Base-by-base conservation (phyloP, 2,797 vertebrate genomes). In the Neostethus bicornis region DNA sequence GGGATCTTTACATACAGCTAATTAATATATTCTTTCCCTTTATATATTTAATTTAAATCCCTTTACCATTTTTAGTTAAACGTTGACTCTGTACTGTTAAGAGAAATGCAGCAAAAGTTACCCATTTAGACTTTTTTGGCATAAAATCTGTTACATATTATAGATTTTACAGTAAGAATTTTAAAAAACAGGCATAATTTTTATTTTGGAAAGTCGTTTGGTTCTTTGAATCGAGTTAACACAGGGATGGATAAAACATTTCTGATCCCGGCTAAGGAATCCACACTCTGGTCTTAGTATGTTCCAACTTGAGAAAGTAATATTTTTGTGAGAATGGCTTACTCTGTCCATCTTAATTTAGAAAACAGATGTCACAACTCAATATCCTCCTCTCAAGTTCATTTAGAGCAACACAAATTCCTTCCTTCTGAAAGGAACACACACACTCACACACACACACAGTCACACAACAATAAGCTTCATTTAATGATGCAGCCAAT, bases 371-470 rank as follows among this genome's bases (percentile, higher is more conserved):
- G 89, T 84, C 73, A 78, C 65, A 60, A 87, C 79, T 85, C 79
- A 86, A 85, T 85, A 85, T 83, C 80, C 79, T 85, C 81, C 74
- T 79, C 85, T 88, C 85, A 85, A 84, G 85, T 90, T 89, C 84
- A 90, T 87, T 87, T 85, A 77, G 81, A 83, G 81, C 84, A 85
- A 79, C 53, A 17, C 74, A 79, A 86, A 90, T 88, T 88, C 86
- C 83, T 90, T 86, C 81, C 87, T 88, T 82, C 83, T 75, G 80
- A 84, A 73, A 83, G 59, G 78, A 86, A 83, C 73, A 71, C 63
- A 57, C 66, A n/a, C n/a, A n/a, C n/a, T n/a, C n/a, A n/a, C n/a
- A 48, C 52, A 68, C 56, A 51, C 31, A 34, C 45, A 43, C 23
- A 51, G 42, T 21, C 57, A 48, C 55, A 61, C 56, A 58, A 47